Evolutionary conservation across 2,797 vertebrate species (phyloP).

Genomic region (Netta rufina): DNA sequence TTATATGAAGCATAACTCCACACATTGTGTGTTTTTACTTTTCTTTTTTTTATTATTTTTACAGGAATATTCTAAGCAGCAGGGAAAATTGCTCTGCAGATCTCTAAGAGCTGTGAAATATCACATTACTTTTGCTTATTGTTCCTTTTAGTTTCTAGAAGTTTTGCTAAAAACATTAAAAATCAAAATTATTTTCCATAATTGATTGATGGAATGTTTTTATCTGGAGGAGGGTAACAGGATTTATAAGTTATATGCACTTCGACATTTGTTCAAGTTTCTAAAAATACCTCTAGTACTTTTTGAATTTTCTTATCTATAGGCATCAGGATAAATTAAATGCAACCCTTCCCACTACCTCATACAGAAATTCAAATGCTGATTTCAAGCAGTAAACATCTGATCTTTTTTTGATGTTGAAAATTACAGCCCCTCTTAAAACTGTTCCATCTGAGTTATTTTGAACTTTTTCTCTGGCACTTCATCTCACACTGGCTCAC

Average conservation of each 20-base stretch:
- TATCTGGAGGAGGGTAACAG: background rate
- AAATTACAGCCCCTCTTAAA: conserved; percentile 1
- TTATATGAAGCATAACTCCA: background rate
- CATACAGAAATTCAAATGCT: background rate
- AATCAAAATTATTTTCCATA: background rate
- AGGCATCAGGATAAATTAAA: background rate
- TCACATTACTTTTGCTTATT: background rate
- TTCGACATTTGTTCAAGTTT: background rate
- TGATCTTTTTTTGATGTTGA: background rate
- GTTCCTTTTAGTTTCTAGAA: background rate
- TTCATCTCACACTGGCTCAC: background rate
- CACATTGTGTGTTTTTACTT: background rate
- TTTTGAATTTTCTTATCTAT: background rate
- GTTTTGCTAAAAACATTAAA: background rate
- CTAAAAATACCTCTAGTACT: background rate
- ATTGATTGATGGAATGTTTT: background rate
- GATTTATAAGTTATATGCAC: background rate
- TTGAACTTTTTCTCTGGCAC: conserved; percentile 12
- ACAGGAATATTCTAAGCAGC: background rate
- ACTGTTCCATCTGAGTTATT: background rate
- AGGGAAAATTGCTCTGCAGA: background rate
- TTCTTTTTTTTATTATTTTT: too few relatives aligned
- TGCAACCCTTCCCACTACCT: background rate
- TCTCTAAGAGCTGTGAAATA: background rate
- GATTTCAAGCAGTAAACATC: background rate